Evolutionary conservation across 2,797 vertebrate species (phyloP), one percentile per base, ranked within the genome.

Genomic region (Geotrypetes seraphini): DNA sequence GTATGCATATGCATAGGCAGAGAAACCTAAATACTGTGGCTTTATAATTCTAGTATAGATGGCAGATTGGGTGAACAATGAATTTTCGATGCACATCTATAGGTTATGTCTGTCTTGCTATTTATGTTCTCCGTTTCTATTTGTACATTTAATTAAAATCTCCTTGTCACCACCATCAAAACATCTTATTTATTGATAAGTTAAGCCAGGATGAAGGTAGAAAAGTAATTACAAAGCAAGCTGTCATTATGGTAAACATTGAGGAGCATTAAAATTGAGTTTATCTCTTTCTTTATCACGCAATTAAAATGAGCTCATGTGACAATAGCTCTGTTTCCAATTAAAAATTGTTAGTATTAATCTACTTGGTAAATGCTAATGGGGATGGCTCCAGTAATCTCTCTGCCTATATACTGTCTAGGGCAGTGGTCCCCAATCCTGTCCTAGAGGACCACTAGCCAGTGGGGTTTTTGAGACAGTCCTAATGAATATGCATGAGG

Each of bases 111-210:
- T 63, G 59, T 53, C 12, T 56, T 66, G 29, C 53, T 22, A 41
- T 57, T 55, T 50, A 17, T 39, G 39, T 46, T 51, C 25, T 33
- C 4, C 24, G 35, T 9, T 48, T 54, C 16, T 47, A 30, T 64
- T 50, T 33, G 31, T 42, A 30, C 7, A 39, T 47, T 66, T 67
- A 54, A 63, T 57, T 53, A 57, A n/a, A 45, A 50, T 51, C 43
- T 60, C 40, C 18, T 23, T 47, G 19, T 62, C 48, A 63, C 19
- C 28, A 45, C 11, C 39, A 36, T 26, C 61, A 28, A 44, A 57
- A 47, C 42, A 5, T 23, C 14, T 34, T 62, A 43, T 35, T 64
- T 70, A 44, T 51, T 22, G n/a, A 16, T 53, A 63, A 44, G 23
- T 44, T 6, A 12, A 57, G 19, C 22, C 38, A 35, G 34, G 29